These are phyloP conservation scores for Caenorhabditis inopinata DNA, from an alignment of 1,140 invertebrate species.

Conservation along the genomic window DNA sequence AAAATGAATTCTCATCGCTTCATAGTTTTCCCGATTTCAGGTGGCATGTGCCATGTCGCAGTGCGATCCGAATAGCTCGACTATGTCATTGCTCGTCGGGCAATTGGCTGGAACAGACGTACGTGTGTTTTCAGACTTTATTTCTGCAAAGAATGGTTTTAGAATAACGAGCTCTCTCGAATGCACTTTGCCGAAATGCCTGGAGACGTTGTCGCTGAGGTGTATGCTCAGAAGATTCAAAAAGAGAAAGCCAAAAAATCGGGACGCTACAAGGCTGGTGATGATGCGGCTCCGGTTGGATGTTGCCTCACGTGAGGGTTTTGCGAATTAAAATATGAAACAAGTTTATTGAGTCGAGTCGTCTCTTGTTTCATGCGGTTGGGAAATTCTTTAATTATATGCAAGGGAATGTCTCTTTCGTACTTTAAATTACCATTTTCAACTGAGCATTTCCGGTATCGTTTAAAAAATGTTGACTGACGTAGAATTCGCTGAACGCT, in stretches of 20 bases:
- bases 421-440: too few relatives aligned
- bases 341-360: not conserved
- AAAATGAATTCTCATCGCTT: not conserved
- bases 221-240: conserved; percentile 38
- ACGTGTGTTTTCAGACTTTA: not conserved
- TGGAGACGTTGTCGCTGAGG: conserved; percentile 43
- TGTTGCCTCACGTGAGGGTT: not conserved
- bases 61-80: conserved; percentile 43
- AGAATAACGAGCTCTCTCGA: conserved; percentile 38
- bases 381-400: too few relatives aligned
- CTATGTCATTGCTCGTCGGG: conserved; percentile 43
- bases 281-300: not conserved
- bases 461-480: too few relatives aligned
- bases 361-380: too few relatives aligned
- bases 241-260: not conserved
- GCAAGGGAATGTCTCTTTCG: too few relatives aligned
- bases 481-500: too few relatives aligned
- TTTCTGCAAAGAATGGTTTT: not conserved
- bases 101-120: conserved; percentile 37
- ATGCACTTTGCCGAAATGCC: conserved; percentile 42
- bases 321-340: not conserved
- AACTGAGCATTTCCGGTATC: too few relatives aligned
- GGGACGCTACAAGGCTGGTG: not conserved
- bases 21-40: conserved; percentile 37
- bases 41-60: conserved; percentile 44